Evolutionary conservation across 2,888 invertebrate genomes (phyloP).

Genomic region (Lasioglossum pauxillum): DNA sequence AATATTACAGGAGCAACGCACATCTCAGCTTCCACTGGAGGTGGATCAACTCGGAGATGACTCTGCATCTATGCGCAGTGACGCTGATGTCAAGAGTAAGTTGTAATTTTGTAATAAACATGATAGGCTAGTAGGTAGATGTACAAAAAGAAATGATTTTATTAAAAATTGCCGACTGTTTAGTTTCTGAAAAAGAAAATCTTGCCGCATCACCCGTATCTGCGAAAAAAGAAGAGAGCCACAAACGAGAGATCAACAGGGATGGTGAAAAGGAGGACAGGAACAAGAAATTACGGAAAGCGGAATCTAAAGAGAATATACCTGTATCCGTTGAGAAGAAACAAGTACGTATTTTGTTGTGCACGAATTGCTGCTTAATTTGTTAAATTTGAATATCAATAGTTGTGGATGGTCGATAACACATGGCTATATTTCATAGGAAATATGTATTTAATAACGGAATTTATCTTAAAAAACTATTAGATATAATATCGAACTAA

Average conservation of each 20-base stretch:
- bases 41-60: constrained; percentile 92
- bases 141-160: not conserved
- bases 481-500: too few species aligned
- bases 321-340: constrained; percentile 81
- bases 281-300: constrained; percentile 83
- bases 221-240: constrained; percentile 81
- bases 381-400: not conserved
- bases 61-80: constrained; percentile 93
- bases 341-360: constrained; percentile 72
- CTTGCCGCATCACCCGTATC: constrained; percentile 79
- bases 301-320: constrained; percentile 83
- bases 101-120: not conserved
- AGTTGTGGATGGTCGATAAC: too few species aligned
- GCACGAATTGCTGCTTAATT: not conserved
- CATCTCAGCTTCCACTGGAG: constrained; percentile 95
- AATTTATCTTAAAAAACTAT: too few species aligned
- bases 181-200: constrained; percentile 84
- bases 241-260: constrained; percentile 83
- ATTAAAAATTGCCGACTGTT: constrained; percentile 9
- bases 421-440: too few species aligned
- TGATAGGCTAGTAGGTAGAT: not conserved
- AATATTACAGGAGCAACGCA: constrained; percentile 92
- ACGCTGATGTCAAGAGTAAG: constrained; percentile 91
- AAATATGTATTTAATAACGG: too few species aligned
- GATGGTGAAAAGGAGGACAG: constrained; percentile 83